phyloP scores from a whole-genome alignment of 1,140 invertebrate species.

The Drosophila ananassae region DNA sequence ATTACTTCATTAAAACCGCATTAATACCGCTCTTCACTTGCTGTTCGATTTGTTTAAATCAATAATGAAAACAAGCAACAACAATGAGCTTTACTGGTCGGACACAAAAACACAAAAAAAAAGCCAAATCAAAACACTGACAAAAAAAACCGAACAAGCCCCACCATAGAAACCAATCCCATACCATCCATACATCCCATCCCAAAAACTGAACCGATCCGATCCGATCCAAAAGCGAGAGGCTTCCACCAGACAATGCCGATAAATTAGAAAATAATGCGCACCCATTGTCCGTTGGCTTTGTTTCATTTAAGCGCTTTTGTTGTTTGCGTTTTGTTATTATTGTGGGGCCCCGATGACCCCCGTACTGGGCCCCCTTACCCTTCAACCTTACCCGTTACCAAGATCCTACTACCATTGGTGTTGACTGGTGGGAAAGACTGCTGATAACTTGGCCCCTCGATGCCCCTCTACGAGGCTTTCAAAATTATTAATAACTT shows the following conservation, averaged over 20 bases:
- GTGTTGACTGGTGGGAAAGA: constrained; percentile 37
- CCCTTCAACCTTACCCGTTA: neutral
- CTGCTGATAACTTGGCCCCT: neutral
- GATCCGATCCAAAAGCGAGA: constrained; percentile 36
- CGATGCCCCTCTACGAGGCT: constrained; percentile 12
- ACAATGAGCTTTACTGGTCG: constrained; percentile 49
- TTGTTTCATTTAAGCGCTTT: constrained; percentile 83
- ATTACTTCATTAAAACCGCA: constrained; percentile 81
- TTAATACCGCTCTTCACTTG: constrained; percentile 80
- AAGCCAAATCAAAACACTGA: constrained; percentile 44
- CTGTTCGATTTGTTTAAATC: constrained; percentile 79
- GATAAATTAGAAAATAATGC: constrained; percentile 83
- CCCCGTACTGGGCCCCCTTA: neutral
- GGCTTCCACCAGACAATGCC: constrained; percentile 67
- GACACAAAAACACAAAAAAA: constrained; percentile 18
- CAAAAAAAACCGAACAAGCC: constrained; percentile 18
- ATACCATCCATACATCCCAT: constrained; percentile 3
- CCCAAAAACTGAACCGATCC: constrained; percentile 9
- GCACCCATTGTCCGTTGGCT: constrained; percentile 76
- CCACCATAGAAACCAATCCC: constrained; percentile 44
- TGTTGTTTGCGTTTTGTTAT: constrained; percentile 67
- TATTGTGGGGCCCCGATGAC: constrained; percentile 31
- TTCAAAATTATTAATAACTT: neutral
- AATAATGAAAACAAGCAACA: constrained; percentile 75
- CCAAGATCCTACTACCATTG: constrained; percentile 28